Evolutionary conservation across 2,888 invertebrate genomes (phyloP).

Genomic region (Cactoblastis cactorum): DNA sequence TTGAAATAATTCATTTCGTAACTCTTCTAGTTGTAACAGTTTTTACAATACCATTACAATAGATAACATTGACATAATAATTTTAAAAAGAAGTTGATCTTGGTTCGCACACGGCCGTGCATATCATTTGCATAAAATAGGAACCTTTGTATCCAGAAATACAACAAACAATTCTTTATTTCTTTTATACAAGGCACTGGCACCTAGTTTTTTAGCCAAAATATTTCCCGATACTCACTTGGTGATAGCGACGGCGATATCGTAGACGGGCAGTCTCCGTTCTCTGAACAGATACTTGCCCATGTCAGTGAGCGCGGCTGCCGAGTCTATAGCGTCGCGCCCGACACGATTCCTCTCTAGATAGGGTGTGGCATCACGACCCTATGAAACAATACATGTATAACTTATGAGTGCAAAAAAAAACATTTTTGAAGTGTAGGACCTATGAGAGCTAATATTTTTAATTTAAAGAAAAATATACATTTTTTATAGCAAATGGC

Average conservation of each 20-base stretch:
- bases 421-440: too few relatives aligned
- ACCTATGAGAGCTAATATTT: too few relatives aligned
- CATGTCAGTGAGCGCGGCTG: slow-evolving; percentile 96
- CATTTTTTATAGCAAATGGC: too few relatives aligned
- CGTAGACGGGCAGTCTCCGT: slow-evolving; percentile 95
- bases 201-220: neutral
- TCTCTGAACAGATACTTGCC: slow-evolving; percentile 98
- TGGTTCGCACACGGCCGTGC: neutral
- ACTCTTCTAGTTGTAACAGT: too few relatives aligned
- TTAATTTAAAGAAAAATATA: too few relatives aligned
- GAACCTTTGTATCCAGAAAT: neutral
- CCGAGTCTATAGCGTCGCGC: slow-evolving; percentile 95
- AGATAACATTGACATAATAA: too few relatives aligned
- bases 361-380: slow-evolving; percentile 96
- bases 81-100: neutral
- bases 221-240: slow-evolving; percentile 84
- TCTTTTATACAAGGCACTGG: neutral
- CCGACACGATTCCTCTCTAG: slow-evolving; percentile 95
- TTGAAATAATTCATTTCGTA: too few relatives aligned
- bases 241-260: slow-evolving; percentile 96
- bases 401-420: too few relatives aligned
- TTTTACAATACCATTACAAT: too few relatives aligned
- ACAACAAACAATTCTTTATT: neutral
- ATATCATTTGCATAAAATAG: neutral
- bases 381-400: slow-evolving; percentile 75